phyloP scores from a whole-genome alignment of 2,888 invertebrate species.

The Cataglyphis cursor region DNA sequence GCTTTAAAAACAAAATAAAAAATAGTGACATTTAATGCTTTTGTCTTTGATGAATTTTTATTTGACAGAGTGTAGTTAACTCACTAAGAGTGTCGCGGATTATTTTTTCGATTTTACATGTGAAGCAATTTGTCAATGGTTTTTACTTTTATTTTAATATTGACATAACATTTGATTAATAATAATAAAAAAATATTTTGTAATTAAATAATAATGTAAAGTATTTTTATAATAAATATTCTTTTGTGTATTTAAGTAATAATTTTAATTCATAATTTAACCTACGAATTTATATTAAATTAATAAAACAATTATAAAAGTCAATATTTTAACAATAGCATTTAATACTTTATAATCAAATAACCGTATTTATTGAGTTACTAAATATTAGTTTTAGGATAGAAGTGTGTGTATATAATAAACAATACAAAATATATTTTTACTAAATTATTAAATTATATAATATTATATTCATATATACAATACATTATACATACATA shows the following conservation, averaged over 20 bases:
- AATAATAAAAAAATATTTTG: constrained; percentile 21
- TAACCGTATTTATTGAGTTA: neutral
- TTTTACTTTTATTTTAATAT: constrained; percentile 7
- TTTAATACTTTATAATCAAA: neutral
- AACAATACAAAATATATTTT: neutral
- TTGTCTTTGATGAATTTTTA: constrained; percentile 55
- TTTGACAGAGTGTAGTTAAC: constrained; percentile 44
- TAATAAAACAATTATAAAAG: neutral
- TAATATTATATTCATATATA: too few species aligned
- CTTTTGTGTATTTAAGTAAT: neutral
- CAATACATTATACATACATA: too few species aligned
- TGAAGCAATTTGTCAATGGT: neutral
- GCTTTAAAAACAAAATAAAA: constrained; percentile 32
- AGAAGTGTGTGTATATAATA: neutral
- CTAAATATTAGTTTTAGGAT: neutral
- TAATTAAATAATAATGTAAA: neutral
- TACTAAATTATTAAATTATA: neutral
- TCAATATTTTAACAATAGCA: neutral
- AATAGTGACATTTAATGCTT: constrained; percentile 53
- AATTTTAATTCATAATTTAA: neutral
- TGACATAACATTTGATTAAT: constrained; percentile 7
- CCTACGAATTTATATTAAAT: neutral
- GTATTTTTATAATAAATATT: neutral
- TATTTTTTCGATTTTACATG: constrained; percentile 17
- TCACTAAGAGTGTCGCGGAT: constrained; percentile 29